Percentiles rank a stretch among this genome's conserved stretches.
Evolutionary conservation across 2,113 vertebrate species (phyloP).

Genomic region (Glaucomys volans): DNA sequence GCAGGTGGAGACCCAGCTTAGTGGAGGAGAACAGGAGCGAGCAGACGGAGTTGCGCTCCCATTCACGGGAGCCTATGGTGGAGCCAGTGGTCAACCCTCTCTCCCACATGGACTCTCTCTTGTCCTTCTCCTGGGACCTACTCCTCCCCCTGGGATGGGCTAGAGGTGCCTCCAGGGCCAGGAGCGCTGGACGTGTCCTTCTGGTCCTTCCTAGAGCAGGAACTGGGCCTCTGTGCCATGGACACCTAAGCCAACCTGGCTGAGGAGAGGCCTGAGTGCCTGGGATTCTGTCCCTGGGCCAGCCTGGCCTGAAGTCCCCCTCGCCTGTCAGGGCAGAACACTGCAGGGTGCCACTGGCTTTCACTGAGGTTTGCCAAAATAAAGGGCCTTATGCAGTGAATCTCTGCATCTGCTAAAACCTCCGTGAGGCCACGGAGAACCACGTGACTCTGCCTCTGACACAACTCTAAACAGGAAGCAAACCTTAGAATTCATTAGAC

Average conservation of each 20-base stretch:
- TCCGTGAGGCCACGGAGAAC: neutral
- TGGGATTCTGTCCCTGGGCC: too few species aligned
- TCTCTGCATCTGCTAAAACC: neutral
- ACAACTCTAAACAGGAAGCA: neutral
- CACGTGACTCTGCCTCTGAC: neutral
- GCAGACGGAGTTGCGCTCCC: rapidly evolving
- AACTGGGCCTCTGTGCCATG: neutral
- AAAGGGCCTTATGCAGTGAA: neutral
- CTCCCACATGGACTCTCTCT: neutral
- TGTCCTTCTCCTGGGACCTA: neutral
- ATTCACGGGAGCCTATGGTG: neutral
- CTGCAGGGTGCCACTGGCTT: neutral
- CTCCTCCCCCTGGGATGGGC: neutral
- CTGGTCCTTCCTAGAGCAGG: neutral
- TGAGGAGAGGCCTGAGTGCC: neutral
- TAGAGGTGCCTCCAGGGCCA: neutral
- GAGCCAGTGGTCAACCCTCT: neutral
- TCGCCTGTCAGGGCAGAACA: neutral
- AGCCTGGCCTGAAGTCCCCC: neutral
- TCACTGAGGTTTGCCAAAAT: neutral
- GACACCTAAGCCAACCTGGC: neutral
- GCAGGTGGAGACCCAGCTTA: too few species aligned
- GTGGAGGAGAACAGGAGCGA: too few species aligned
- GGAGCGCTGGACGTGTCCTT: neutral
- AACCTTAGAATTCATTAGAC: neutral